These are phyloP conservation scores for Enteromius treurensis DNA, from an alignment of 2,797 vertebrate species.

Conservation along the genomic window DNA sequence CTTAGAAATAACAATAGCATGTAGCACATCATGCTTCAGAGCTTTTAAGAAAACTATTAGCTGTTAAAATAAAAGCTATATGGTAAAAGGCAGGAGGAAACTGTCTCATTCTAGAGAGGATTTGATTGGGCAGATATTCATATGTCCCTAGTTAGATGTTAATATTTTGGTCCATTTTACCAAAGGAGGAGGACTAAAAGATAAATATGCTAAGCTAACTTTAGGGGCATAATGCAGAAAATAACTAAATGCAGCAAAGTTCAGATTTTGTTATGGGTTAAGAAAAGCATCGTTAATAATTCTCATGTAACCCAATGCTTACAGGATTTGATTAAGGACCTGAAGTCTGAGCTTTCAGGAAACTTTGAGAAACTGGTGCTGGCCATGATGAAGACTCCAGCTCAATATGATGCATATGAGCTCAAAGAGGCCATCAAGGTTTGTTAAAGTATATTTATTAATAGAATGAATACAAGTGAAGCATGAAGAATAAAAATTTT, in stretches of 20 bases:
- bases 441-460: constrained; percentile 56
- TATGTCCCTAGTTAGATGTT: neutral
- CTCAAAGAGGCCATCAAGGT: constrained; percentile 94
- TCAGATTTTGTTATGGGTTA: neutral
- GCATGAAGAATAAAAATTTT: neutral
- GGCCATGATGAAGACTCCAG: constrained; percentile 87
- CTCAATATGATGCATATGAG: constrained; percentile 85
- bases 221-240: neutral
- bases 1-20: no score
- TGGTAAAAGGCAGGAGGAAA: neutral
- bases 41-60: no score
- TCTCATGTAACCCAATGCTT: constrained; percentile 40
- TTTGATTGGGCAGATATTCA: neutral
- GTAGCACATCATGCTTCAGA: no score
- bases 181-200: no score
- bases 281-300: constrained; percentile 6
- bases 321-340: constrained; percentile 95
- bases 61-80: no score
- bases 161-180: neutral
- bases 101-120: neutral
- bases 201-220: neutral
- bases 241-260: neutral
- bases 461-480: neutral
- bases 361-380: constrained; percentile 93
- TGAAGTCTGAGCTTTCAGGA: constrained; percentile 95